Conservation (phyloP, 2,797 vertebrate species). For the Spheniscus humboldti region DNA sequence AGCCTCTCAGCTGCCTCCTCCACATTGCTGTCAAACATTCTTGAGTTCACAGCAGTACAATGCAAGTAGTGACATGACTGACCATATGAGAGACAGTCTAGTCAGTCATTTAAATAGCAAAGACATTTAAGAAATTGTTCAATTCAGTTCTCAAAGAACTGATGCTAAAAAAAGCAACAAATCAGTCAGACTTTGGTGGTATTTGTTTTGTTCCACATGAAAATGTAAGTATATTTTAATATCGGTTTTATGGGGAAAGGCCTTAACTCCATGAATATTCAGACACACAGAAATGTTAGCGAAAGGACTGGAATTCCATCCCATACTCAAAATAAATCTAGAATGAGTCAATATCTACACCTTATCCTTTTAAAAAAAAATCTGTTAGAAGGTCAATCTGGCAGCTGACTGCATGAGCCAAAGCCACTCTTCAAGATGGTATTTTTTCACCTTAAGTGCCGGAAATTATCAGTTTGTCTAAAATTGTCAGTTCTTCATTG, state of each 20-base stretch:
- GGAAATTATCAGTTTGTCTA: background rate
- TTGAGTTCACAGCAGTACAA: background rate
- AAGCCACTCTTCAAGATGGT: background rate
- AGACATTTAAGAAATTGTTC: background rate
- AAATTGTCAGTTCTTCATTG: background rate
- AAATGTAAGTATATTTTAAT: background rate
- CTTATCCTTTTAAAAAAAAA: background rate
- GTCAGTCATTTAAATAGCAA: background rate
- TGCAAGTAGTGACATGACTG: background rate
- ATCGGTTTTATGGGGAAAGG: background rate
- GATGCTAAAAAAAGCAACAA: background rate
- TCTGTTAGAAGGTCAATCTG: background rate
- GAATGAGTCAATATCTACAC: background rate
- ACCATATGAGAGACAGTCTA: background rate
- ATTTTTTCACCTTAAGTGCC: background rate
- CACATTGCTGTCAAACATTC: background rate
- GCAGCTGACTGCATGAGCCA: background rate
- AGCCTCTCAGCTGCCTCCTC: background rate
- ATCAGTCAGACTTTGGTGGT: background rate
- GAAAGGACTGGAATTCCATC: background rate
- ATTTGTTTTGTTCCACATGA: background rate
- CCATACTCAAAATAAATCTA: background rate
- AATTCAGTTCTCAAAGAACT: background rate
- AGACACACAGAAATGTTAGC: background rate
- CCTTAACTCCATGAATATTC: background rate